Evolutionary conservation across 1,140 invertebrate genomes (phyloP).

Genomic region (Drosophila ficusphila): DNA sequence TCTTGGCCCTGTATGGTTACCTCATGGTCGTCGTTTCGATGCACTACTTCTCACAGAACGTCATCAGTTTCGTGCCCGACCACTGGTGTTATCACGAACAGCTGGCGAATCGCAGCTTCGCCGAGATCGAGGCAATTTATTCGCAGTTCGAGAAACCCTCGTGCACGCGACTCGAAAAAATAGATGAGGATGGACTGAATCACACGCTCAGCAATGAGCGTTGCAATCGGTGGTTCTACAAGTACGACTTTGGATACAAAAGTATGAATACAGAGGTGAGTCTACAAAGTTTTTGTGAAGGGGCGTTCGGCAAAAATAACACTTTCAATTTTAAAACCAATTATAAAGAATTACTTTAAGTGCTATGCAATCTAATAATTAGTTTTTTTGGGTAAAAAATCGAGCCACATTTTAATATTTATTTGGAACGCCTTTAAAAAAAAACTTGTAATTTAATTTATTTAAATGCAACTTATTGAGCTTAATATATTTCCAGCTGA

Average conservation of each 20-base stretch:
- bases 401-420: no score
- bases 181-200: slow-evolving; percentile 28
- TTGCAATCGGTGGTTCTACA: slow-evolving; percentile 85
- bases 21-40: slow-evolving; percentile 84
- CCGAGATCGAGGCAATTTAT: slow-evolving; percentile 57
- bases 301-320: not conserved
- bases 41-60: slow-evolving; percentile 86
- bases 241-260: slow-evolving; percentile 84
- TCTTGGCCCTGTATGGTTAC: slow-evolving; percentile 83
- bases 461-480: no score
- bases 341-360: no score
- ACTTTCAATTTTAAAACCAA: no score
- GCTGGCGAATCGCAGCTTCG: slow-evolving; percentile 58
- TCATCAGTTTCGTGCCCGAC: slow-evolving; percentile 85
- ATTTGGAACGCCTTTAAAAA: no score
- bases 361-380: no score
- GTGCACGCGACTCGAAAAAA: slow-evolving; percentile 51
- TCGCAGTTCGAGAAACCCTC: slow-evolving; percentile 49
- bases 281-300: not conserved
- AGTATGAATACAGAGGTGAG: slow-evolving; percentile 86
- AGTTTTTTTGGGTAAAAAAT: no score
- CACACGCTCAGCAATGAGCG: slow-evolving; percentile 48
- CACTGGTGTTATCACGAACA: slow-evolving; percentile 83
- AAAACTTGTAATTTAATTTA: not conserved
- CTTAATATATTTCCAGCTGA: slow-evolving; percentile 76